These are phyloP conservation scores for Tanaodytes sp. DNA, from an alignment of 2,888 invertebrate species.

Conservation along the genomic window DNA sequence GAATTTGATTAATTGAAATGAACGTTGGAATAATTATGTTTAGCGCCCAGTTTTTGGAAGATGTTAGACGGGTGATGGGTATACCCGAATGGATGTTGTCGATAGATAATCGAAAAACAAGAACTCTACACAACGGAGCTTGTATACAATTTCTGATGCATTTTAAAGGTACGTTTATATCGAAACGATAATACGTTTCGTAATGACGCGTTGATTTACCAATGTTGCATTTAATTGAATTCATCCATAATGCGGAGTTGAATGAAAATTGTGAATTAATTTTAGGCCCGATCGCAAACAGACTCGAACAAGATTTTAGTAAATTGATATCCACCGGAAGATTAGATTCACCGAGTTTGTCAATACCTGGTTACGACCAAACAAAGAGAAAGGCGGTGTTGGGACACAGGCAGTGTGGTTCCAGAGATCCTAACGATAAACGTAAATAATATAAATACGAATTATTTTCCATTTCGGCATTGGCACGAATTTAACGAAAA, in stretches of 20 bases:
- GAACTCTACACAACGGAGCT: slow-evolving; percentile 82
- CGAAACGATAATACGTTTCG: too few relatives aligned
- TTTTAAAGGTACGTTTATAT: slow-evolving; percentile 81
- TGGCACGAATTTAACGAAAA: too few relatives aligned
- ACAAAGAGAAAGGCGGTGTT: slow-evolving; percentile 81
- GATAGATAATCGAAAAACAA: slow-evolving; percentile 87
- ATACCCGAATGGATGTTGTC: slow-evolving; percentile 92
- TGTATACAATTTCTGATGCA: slow-evolving; percentile 90
- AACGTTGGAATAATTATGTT: slow-evolving; percentile 46
- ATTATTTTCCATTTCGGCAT: too few relatives aligned
- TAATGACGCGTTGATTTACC: too few relatives aligned
- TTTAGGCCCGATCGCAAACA: slow-evolving; percentile 82
- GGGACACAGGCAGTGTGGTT: slow-evolving; percentile 84
- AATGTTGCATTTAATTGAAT: not conserved
- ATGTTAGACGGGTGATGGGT: slow-evolving; percentile 86
- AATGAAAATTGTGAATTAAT: too few relatives aligned
- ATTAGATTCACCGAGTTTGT: slow-evolving; percentile 83
- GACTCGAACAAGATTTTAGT: slow-evolving; percentile 86
- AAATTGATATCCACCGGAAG: slow-evolving; percentile 83
- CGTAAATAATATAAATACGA: slow-evolving; percentile 66
- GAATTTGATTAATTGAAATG: not conserved
- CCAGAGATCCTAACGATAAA: slow-evolving; percentile 83
- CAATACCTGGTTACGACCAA: slow-evolving; percentile 84
- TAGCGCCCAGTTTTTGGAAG: slow-evolving; percentile 88
- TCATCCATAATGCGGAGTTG: too few relatives aligned